Evolutionary conservation across 2,888 invertebrate species (phyloP).

Genomic region (Andrena trimmerana): DNA sequence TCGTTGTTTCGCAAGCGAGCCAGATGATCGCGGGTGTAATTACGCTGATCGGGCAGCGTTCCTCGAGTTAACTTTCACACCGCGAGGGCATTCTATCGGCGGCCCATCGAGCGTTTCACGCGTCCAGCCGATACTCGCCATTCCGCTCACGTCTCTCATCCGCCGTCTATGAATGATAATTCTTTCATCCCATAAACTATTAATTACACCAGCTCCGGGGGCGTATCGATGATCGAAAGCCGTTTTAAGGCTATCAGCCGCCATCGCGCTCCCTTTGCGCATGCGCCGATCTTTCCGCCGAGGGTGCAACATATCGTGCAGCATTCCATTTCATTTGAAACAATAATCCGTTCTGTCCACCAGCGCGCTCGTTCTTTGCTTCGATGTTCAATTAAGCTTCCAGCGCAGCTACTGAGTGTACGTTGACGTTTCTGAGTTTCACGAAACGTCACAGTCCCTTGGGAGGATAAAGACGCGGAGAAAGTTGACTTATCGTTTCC

Average conservation of each 20-base stretch:
- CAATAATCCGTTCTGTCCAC: background rate
- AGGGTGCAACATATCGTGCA: background rate
- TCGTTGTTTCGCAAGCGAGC: slow-evolving; percentile 31
- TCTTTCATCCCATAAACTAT: slow-evolving; percentile 75
- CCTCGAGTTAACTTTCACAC: slow-evolving; percentile 50
- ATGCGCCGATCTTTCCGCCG: background rate
- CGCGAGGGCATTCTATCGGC: slow-evolving; percentile 35
- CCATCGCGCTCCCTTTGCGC: slow-evolving; percentile 7
- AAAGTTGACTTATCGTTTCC: too few species aligned
- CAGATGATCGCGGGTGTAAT: slow-evolving; percentile 52
- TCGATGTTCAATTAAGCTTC: background rate
- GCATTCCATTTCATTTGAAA: background rate
- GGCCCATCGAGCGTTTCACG: slow-evolving; percentile 47
- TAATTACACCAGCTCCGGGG: slow-evolving; percentile 72
- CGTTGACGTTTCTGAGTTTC: background rate
- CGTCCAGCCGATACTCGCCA: slow-evolving; percentile 55
- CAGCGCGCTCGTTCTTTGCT: background rate
- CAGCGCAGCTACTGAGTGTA: background rate
- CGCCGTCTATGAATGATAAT: slow-evolving; percentile 75
- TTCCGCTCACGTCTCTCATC: slow-evolving; percentile 73
- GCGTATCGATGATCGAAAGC: slow-evolving; percentile 73
- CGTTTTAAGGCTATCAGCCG: slow-evolving; percentile 48
- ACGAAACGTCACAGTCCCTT: background rate
- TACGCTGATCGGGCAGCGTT: slow-evolving; percentile 39
- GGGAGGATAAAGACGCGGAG: too few species aligned